Evolutionary conservation across 2,797 vertebrate species (phyloP), one percentile per base, ranked within the genome.

Genomic region (Antennarius maculatus): DNA sequence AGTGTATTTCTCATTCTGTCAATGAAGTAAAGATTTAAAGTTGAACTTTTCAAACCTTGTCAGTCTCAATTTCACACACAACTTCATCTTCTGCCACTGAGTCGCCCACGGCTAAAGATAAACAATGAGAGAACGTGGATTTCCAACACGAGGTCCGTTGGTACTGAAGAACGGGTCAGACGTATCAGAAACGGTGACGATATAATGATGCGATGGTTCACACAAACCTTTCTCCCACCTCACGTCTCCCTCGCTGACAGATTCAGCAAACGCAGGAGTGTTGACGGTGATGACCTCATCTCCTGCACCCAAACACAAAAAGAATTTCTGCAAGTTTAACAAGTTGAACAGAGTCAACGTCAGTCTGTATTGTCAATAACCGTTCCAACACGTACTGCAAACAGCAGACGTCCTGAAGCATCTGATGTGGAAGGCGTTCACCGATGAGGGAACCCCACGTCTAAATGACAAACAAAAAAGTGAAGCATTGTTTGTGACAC

Each of bases 21-120:
- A 23, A 23, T 23, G 1, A 23, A 23, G 23, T 23, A 23, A 23
- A 23, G 23, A 23, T 23, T 23, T 23, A 23, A 23, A 2, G 23
- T 23, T 23, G 1, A 2, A 23, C 23, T 62, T 46, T 69, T 89
- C 23, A 23, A 1, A 95, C 97, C 96, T 99, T 99, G 87, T 99
- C 98, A 29, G 97, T 99, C 91, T 99, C 98, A 88, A 99, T 99
- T 92, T 99, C 98, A 83, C 98, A 99, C 82, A 99, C 96, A 82
- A 99, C 97, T 91, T 99, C 98, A 94, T 99, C 98, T 87, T 99
- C 98, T 0, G 88, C 74, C 73, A 99, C 98, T 0, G 94, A 86
- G 88, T 99, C 98, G 82, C 98, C 98, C 86, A 98, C 97, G 90
- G 96, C 97, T 99, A 88, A 47, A 89, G 54, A 31, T 2, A 23